Evolutionary conservation across 2,797 vertebrate genomes (phyloP).

Genomic region (Tachyglossus aculeatus): DNA sequence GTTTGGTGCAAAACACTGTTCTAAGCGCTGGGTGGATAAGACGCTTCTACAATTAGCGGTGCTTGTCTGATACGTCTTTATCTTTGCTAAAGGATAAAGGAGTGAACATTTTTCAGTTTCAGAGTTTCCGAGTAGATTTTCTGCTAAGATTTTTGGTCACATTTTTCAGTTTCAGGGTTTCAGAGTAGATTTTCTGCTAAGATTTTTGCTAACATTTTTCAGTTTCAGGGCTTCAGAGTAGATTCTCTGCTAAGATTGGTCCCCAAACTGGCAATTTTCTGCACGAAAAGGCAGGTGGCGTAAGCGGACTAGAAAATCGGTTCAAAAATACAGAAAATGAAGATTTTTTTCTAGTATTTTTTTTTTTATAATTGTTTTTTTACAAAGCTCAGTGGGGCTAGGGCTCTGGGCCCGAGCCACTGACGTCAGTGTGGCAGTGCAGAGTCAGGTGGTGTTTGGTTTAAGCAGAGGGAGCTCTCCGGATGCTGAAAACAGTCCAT

Average conservation of each 20-base stretch:
- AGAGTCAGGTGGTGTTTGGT: slow-evolving; percentile 62
- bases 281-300: slow-evolving; percentile 65
- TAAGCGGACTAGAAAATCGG: slow-evolving; percentile 53
- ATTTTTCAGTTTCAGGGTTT: too few relatives aligned
- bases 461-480: slow-evolving; percentile 88
- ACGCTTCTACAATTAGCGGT: slow-evolving; percentile 25
- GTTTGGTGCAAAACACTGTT: too few relatives aligned
- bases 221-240: too few relatives aligned
- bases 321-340: background rate
- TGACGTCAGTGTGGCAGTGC: slow-evolving; percentile 71
- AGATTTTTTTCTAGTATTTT: slow-evolving; percentile 46
- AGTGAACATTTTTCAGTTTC: background rate
- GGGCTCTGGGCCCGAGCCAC: slow-evolving; percentile 31
- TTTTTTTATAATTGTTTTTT: slow-evolving; percentile 57
- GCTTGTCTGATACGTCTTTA: slow-evolving; percentile 13
- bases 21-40: too few relatives aligned
- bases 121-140: slow-evolving; percentile 20
- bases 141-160: too few relatives aligned
- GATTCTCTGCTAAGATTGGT: too few relatives aligned
- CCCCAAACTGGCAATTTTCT: too few relatives aligned
- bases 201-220: too few relatives aligned
- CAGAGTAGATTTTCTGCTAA: too few relatives aligned
- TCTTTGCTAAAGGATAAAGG: slow-evolving; percentile 6
- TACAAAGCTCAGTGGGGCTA: slow-evolving; percentile 43
- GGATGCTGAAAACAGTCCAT: slow-evolving; percentile 82